These are phyloP conservation scores for Papilio xuthus DNA, from an alignment of 1,140 invertebrate species.

Conservation along the genomic window DNA sequence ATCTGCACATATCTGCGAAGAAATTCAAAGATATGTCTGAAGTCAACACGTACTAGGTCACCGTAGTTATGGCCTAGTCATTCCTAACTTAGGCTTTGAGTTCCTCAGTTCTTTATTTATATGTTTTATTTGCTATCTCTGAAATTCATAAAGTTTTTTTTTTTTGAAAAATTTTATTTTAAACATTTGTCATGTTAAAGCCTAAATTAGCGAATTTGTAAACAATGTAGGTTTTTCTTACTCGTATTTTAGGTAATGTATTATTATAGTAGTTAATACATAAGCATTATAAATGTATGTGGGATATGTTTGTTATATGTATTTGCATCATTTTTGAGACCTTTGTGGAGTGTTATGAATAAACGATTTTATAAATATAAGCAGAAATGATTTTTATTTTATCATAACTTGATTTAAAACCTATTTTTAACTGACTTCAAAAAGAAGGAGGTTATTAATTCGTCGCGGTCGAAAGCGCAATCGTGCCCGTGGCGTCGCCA, in stretches of 20 bases:
- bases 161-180: not conserved
- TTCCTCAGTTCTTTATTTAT: no score
- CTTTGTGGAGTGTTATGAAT: slow-evolving; percentile 71
- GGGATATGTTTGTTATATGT: slow-evolving; percentile 62
- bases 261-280: slow-evolving; percentile 1
- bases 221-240: not conserved
- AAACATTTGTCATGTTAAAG: slow-evolving; percentile 5
- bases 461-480: no score
- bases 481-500: no score
- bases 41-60: no score
- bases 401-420: no score
- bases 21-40: no score
- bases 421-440: no score
- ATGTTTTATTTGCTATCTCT: not conserved
- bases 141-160: not conserved
- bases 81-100: no score
- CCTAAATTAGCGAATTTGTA: slow-evolving; percentile 33
- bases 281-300: slow-evolving; percentile 60
- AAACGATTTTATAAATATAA: slow-evolving; percentile 72
- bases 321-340: slow-evolving; percentile 70
- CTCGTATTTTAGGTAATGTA: slow-evolving; percentile 6
- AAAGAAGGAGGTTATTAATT: no score
- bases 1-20: not conserved
- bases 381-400: slow-evolving; percentile 40
- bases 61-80: no score